Percentiles rank a stretch among this genome's conserved stretches.
phyloP scores from a whole-genome alignment of 1,140 invertebrate species.

The Euglossa dilemma region DNA sequence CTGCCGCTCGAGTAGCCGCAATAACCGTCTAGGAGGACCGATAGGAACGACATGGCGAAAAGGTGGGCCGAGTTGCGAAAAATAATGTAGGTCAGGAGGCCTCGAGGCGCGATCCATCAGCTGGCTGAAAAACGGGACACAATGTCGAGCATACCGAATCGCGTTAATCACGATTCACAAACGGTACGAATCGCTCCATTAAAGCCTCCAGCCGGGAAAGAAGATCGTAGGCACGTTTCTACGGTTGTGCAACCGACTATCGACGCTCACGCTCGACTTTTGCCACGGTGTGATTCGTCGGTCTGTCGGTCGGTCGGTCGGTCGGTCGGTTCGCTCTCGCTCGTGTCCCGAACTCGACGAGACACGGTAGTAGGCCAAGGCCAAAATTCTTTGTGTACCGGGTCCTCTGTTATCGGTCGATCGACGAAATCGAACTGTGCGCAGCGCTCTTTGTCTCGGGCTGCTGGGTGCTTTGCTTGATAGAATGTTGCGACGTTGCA shows the following conservation, averaged over 20 bases:
- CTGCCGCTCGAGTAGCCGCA: background rate
- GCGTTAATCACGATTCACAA: conserved; percentile 41
- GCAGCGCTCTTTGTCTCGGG: background rate
- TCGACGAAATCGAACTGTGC: background rate
- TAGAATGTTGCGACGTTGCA: background rate
- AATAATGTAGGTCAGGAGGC: conserved; percentile 44
- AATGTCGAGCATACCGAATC: conserved; percentile 42
- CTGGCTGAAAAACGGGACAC: conserved; percentile 16
- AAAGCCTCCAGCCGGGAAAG: conserved; percentile 6
- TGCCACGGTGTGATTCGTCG: background rate
- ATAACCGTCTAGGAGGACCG: too few species aligned
- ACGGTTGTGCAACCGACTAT: conserved; percentile 17
- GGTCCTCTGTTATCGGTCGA: conserved; percentile 3
- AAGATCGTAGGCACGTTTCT: conserved; percentile 13
- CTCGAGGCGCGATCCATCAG: conserved; percentile 13
- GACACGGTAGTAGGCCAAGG: conserved; percentile 50
- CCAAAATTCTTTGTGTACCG: conserved; percentile 1
- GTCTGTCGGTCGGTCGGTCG: too few species aligned
- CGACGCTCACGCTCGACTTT: conserved; percentile 16
- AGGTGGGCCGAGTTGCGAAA: conserved; percentile 37
- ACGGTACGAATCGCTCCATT: conserved; percentile 33
- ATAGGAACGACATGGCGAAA: background rate
- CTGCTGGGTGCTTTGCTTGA: background rate
- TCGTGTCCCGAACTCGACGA: background rate
- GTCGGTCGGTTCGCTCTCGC: background rate